phyloP scores from a whole-genome alignment of 2,888 invertebrate genomes.

The Cephus pulcher region DNA sequence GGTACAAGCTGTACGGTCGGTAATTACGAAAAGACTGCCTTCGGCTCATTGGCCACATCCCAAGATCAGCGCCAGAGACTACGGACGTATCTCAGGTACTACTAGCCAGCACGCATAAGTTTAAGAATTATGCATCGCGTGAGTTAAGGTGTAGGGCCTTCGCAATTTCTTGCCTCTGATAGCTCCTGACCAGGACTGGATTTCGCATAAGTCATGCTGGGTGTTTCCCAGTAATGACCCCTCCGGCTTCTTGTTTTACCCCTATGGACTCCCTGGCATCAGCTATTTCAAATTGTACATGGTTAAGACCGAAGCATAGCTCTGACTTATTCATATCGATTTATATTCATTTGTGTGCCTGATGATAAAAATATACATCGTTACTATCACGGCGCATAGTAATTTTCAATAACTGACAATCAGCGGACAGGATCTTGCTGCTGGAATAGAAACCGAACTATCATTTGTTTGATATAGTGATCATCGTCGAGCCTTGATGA shows the following conservation, averaged over 20 bases:
- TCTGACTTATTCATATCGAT: neutral
- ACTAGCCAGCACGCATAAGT: slow-evolving; percentile 12
- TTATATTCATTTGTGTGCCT: neutral
- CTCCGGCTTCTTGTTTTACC: slow-evolving; percentile 58
- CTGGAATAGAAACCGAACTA: neutral
- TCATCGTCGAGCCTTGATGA: neutral
- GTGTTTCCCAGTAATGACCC: slow-evolving; percentile 58
- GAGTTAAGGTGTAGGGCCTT: slow-evolving; percentile 32
- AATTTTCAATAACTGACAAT: neutral
- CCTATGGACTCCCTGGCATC: slow-evolving; percentile 28
- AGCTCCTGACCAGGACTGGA: slow-evolving; percentile 15
- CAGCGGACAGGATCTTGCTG: neutral
- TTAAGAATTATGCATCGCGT: slow-evolving; percentile 44
- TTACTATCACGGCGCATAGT: neutral
- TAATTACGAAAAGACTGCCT: slow-evolving; percentile 7
- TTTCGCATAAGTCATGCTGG: slow-evolving; percentile 58
- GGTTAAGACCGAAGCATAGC: neutral
- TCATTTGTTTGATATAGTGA: neutral
- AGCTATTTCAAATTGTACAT: neutral
- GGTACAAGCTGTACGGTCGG: neutral
- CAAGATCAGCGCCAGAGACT: slow-evolving; percentile 6
- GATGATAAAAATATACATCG: neutral
- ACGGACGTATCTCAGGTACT: neutral
- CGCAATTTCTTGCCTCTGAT: slow-evolving; percentile 37
- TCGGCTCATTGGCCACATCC: slow-evolving; percentile 13